These are phyloP conservation scores for Ophion slaviceki DNA, from an alignment of 2,888 invertebrate genomes.

Conservation along the genomic window DNA sequence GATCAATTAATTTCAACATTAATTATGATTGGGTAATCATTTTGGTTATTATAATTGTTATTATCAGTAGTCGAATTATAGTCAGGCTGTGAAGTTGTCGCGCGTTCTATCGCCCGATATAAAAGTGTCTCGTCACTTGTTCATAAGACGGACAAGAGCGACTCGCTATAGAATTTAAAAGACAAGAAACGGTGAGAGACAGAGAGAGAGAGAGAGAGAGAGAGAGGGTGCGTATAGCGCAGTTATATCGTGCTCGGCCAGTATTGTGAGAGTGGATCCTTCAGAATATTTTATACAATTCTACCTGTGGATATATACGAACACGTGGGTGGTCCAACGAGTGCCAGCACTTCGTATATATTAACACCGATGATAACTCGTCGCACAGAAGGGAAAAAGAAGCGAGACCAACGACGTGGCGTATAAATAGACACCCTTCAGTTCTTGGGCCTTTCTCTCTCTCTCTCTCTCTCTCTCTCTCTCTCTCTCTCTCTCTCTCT, in stretches of 20 bases:
- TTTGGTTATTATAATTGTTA: conserved; percentile 3
- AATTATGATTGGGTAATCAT: not conserved
- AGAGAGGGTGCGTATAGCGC: conserved; percentile 25
- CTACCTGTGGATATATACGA: conserved; percentile 72
- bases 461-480: no score
- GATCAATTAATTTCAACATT: no score
- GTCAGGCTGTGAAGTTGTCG: conserved; percentile 14
- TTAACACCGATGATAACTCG: conserved; percentile 77
- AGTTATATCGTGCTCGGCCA: conserved; percentile 51
- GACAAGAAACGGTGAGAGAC: conserved; percentile 27
- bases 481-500: no score
- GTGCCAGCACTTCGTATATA: conserved; percentile 73
- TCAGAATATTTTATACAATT: conserved; percentile 65
- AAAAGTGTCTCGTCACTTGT: conserved; percentile 79
- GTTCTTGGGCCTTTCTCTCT: conserved; percentile 12
- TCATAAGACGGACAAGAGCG: conserved; percentile 70
- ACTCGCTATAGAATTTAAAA: conserved; percentile 43
- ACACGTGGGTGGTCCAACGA: conserved; percentile 77
- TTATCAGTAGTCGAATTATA: conserved; percentile 11
- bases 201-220: conserved; percentile 36
- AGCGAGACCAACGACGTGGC: conserved; percentile 33
- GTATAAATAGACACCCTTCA: conserved; percentile 47
- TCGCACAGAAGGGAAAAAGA: conserved; percentile 65
- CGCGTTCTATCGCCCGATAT: conserved; percentile 50
- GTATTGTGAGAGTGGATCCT: conserved; percentile 68